phyloP scores from a whole-genome alignment of 2,113 vertebrate species.

The Microcebus jonahi region DNA sequence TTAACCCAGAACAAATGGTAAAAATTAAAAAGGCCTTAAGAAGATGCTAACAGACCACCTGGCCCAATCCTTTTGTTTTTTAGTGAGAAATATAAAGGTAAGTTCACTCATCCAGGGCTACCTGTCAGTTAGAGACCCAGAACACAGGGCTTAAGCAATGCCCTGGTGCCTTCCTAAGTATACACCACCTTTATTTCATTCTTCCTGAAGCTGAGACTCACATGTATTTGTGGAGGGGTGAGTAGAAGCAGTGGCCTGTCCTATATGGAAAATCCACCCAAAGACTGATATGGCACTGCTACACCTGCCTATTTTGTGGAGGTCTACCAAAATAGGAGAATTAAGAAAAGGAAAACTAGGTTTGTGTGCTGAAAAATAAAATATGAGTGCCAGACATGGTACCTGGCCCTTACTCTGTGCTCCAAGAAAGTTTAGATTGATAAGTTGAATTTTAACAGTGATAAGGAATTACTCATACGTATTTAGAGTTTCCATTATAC shows the following conservation, averaged over 20 bases:
- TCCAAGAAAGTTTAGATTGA: not conserved
- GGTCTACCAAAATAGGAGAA: not conserved
- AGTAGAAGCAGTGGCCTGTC: not conserved
- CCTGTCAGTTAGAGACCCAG: not conserved
- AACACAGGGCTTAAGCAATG: not conserved
- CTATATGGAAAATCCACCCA: not conserved
- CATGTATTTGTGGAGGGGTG: not conserved
- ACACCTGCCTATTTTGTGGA: not conserved
- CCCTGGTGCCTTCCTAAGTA: not conserved
- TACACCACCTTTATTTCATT: not conserved
- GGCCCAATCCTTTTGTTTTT: not conserved
- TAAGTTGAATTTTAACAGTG: not conserved
- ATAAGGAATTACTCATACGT: not conserved
- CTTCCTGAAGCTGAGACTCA: not conserved
- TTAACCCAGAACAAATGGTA: not conserved
- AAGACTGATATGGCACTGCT: no score
- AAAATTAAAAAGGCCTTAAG: not conserved
- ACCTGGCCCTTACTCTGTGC: not conserved
- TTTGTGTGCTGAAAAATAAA: not conserved
- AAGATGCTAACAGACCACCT: not conserved
- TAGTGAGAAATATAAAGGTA: not conserved
- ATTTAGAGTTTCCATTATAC: not conserved
- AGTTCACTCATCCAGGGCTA: not conserved
- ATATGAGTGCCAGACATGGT: not conserved
- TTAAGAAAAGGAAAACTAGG: not conserved